Percentiles rank a stretch among this genome's conserved stretches.
Conservation (phyloP, 2,888 invertebrate genomes). For the Papilio demoleus region DNA sequence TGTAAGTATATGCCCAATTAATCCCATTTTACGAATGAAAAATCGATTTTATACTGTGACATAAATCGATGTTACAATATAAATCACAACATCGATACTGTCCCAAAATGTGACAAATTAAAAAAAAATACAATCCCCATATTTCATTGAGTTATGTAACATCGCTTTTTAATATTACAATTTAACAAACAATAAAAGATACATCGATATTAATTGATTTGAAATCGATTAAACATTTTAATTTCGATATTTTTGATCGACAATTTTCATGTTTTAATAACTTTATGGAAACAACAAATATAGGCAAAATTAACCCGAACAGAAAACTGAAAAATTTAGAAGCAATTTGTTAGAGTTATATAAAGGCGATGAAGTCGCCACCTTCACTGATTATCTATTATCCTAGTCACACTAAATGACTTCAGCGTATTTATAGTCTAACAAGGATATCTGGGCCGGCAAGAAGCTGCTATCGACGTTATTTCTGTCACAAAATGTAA, state of each 20-base stretch:
- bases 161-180: neutral
- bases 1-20: conserved; percentile 69
- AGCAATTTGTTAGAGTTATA: too few relatives aligned
- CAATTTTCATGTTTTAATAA: neutral
- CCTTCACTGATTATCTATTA: too few relatives aligned
- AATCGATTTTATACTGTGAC: conserved; percentile 48
- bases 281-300: neutral
- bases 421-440: too few relatives aligned
- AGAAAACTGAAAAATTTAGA: too few relatives aligned
- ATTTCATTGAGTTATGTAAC: conserved; percentile 1
- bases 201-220: neutral
- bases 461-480: too few relatives aligned
- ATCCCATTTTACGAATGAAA: conserved; percentile 52
- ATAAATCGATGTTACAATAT: neutral
- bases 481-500: too few relatives aligned
- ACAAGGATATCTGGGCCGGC: too few relatives aligned
- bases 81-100: neutral
- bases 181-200: neutral
- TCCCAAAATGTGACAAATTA: neutral
- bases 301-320: neutral
- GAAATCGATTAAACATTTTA: neutral
- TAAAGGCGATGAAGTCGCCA: too few relatives aligned
- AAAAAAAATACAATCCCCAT: neutral
- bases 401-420: too few relatives aligned
- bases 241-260: neutral